Evolutionary conservation across 2,888 invertebrate species (phyloP).

Genomic region (Dicyrtomina minuta): DNA sequence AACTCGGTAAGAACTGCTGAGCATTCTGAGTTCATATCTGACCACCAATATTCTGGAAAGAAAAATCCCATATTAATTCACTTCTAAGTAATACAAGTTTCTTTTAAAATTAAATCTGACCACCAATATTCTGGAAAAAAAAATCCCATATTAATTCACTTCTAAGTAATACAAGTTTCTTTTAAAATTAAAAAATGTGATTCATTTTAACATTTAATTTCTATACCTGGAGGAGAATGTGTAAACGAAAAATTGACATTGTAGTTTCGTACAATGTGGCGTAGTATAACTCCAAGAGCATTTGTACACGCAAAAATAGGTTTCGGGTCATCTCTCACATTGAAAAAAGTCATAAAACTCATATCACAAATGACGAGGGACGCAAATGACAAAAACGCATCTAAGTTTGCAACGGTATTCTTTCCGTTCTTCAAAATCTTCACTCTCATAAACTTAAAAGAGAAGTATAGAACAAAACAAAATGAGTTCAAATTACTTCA

Average conservation of each 20-base stretch:
- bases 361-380: constrained; percentile 45
- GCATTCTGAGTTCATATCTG: constrained; percentile 45
- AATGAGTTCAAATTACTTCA: no score
- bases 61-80: neutral
- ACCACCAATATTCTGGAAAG: constrained; percentile 38
- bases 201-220: neutral
- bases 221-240: neutral
- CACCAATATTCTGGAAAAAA: neutral
- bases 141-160: neutral
- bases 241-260: constrained; percentile 40
- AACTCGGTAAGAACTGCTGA: constrained; percentile 44
- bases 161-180: no score
- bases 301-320: constrained; percentile 46
- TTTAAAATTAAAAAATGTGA: no score
- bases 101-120: neutral
- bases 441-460: constrained; percentile 37
- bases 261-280: constrained; percentile 32
- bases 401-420: constrained; percentile 28
- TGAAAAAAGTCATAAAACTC: constrained; percentile 49
- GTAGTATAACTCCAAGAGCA: constrained; percentile 38
- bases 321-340: constrained; percentile 43
- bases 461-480: neutral
- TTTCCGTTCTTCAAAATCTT: neutral
- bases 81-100: no score
- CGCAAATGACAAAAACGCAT: constrained; percentile 47